A percentile compares a stretch with the other conserved stretches of the same genome.
These are phyloP conservation scores for Heterodera filipjevi DNA, from an alignment of 2,888 invertebrate genomes.

Conservation along the genomic window DNA sequence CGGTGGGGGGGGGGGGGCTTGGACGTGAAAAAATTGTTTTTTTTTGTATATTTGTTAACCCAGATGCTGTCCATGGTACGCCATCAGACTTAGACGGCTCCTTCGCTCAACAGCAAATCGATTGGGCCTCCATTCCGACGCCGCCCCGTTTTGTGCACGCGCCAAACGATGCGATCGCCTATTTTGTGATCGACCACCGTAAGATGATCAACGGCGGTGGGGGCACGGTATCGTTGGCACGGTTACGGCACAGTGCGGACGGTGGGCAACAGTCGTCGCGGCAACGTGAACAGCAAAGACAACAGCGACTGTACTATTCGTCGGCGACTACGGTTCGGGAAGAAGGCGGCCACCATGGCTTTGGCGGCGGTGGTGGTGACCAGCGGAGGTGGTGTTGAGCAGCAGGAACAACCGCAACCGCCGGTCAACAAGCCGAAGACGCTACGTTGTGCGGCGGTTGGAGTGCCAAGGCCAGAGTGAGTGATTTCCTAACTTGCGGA, in stretches of 20 bases:
- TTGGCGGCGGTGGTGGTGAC: too few relatives aligned
- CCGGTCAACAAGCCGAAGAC: slow-evolving; percentile 67
- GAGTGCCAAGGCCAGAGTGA: slow-evolving; percentile 90
- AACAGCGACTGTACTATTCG: neutral
- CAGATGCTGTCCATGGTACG: neutral
- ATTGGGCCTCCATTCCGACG: slow-evolving; percentile 56
- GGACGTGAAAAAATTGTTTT: too few relatives aligned
- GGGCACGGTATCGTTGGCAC: neutral
- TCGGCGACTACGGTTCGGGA: neutral
- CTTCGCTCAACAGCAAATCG: slow-evolving; percentile 31
- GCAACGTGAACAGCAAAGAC: neutral
- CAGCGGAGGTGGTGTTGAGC: too few relatives aligned
- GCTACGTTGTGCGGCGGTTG: slow-evolving; percentile 93
- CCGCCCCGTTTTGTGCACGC: slow-evolving; percentile 60
- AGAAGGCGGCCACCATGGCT: slow-evolving; percentile 31
- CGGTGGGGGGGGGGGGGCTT: too few relatives aligned
- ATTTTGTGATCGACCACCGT: slow-evolving; percentile 53
- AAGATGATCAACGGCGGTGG: slow-evolving; percentile 23
- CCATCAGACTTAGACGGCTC: neutral
- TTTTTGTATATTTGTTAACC: too few relatives aligned
- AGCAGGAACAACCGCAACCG: neutral
- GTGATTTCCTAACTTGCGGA: slow-evolving; percentile 63
- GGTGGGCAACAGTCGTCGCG: neutral
- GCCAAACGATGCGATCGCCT: slow-evolving; percentile 52
- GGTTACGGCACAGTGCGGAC: neutral